Evolutionary conservation across 2,797 vertebrate genomes (phyloP).

Genomic region (Pteronotus mesoamericanus): DNA sequence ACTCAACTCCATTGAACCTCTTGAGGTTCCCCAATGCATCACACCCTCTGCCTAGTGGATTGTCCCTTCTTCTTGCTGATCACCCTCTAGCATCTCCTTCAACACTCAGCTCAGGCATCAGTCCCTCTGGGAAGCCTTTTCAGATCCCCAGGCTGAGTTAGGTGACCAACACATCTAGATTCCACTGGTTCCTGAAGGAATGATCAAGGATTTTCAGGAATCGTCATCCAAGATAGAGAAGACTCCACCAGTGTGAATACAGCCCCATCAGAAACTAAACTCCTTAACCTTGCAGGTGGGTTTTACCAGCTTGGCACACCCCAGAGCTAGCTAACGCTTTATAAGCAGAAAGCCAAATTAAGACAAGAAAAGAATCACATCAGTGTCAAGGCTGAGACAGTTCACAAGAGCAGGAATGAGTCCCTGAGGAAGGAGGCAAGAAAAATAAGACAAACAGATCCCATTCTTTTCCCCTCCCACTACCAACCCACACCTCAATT

Average conservation of each 20-base stretch:
- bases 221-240: not conserved
- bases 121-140: not conserved
- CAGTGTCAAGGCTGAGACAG: not conserved
- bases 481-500: not conserved
- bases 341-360: not conserved
- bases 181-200: not conserved
- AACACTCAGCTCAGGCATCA: not conserved
- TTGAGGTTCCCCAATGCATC: not conserved
- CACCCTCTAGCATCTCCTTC: not conserved
- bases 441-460: not conserved
- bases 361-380: not conserved
- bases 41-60: not conserved
- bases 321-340: not conserved
- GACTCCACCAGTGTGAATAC: not conserved
- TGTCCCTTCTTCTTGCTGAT: not conserved
- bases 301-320: not conserved
- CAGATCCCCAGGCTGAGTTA: too few relatives aligned
- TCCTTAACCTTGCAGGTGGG: not conserved
- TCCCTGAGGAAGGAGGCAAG: not conserved
- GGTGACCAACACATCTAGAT: not conserved
- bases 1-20: not conserved
- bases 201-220: not conserved
- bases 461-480: not conserved
- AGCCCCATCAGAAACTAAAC: not conserved
- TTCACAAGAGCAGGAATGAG: not conserved